Base-by-base conservation (phyloP, 2,113 vertebrate genomes). In the Epinephelus lanceolatus region DNA sequence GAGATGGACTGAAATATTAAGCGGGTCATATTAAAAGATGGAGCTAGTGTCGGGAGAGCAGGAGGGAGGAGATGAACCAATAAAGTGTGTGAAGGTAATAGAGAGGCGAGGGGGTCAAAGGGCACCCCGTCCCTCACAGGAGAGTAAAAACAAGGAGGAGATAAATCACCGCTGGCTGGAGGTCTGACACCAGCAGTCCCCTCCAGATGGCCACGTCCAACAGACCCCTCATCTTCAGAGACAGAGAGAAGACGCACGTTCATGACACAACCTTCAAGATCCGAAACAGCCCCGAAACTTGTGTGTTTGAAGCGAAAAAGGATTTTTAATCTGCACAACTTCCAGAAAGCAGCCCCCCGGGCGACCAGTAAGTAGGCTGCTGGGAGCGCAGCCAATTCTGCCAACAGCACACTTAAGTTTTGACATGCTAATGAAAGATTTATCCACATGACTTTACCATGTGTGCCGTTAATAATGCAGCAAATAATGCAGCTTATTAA, bases 131-230 rank as follows among this genome's bases (percentile, higher is more conserved):
- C 51, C 63, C 62, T 76, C 59, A 2, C 40, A 57, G 75, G 71
- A 63, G 62, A 66, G 55, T 86, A 45, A 73, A 79, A 86, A 77
- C 19, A 1, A 86, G 76, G 67, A 0, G 0, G 47, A 86, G 76
- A 89, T 80, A 61, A 83, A 86, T 89, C 76, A 74, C 75, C 3
- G 18, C 73, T 9, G 27, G 47, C 74, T 57, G 75, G 59, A 75
- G 71, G 66, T 49, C 27, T 53, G 82, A 81, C 62, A 23, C 60
- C 51, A 0, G 6, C 40, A 13, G 5, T 30, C 79, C 25, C 59
- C 19, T 25, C 47, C 78, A 74, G 53, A 76, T 67, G 60, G 71
- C 53, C 47, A 27, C 42, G 37, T 55, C 37, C 47, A 42, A 49
- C 57, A 59, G 13, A 33, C 51, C 47, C 27, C 21, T 71, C 53